phyloP scores from a whole-genome alignment of 2,888 invertebrate genomes.

The Machimus rusticus region DNA sequence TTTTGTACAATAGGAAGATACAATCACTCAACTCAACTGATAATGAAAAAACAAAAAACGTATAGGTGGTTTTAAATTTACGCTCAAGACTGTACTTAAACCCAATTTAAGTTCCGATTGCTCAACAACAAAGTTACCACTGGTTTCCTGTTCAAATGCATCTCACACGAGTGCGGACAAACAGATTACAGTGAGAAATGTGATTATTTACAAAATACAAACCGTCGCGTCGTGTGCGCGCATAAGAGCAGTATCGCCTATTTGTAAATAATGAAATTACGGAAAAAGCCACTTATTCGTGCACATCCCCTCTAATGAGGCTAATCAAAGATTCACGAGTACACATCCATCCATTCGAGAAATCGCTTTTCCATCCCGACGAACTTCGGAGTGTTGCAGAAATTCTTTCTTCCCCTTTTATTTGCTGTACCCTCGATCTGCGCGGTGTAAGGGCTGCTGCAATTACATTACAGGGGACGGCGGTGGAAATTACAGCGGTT shows the following conservation, averaged over 20 bases:
- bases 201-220: not conserved
- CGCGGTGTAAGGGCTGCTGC: not conserved
- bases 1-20: no score
- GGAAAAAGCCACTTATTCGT: constrained; percentile 12
- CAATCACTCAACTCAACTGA: no score
- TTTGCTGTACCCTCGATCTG: not conserved
- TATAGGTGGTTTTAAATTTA: no score
- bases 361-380: not conserved
- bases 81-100: no score
- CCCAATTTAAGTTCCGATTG: not conserved
- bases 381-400: not conserved
- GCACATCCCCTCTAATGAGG: not conserved
- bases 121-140: not conserved
- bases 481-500: constrained; percentile 18
- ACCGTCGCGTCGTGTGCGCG: not conserved
- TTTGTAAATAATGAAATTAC: constrained; percentile 28
- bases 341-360: not conserved
- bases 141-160: not conserved
- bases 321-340: constrained; percentile 26
- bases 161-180: not conserved
- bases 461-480: not conserved
- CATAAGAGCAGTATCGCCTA: not conserved
- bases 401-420: constrained; percentile 14
- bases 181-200: not conserved
- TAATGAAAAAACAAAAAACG: no score